Percentiles rank a stretch among this genome's conserved stretches.
Conservation (phyloP, 2,888 invertebrate genomes). For the Torymus tubicola region DNA sequence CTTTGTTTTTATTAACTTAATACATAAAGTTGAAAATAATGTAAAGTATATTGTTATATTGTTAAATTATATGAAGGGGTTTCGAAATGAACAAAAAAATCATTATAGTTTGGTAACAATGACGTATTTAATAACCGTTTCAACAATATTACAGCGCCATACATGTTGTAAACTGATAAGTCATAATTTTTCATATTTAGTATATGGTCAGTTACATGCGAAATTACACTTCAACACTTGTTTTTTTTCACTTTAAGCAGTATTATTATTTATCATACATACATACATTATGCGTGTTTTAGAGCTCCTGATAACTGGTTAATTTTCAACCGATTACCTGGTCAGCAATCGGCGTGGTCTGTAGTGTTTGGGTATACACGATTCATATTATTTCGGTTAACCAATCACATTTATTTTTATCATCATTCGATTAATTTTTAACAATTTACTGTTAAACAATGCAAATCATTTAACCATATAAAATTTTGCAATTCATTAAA, state of each 20-base stretch:
- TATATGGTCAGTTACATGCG: constrained; percentile 68
- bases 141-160: constrained; percentile 74
- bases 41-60: no score
- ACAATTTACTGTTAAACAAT: no score
- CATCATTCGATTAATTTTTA: no score
- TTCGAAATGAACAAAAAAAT: constrained; percentile 46
- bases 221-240: constrained; percentile 68
- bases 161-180: constrained; percentile 61
- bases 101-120: constrained; percentile 75
- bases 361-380: background rate
- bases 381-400: background rate
- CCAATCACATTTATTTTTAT: no score
- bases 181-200: constrained; percentile 52
- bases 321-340: constrained; percentile 12
- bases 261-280: constrained; percentile 73
- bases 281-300: constrained; percentile 66
- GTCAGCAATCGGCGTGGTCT: background rate
- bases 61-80: background rate
- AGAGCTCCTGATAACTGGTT: constrained; percentile 21
- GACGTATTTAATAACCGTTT: constrained; percentile 76
- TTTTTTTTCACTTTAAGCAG: constrained; percentile 61
- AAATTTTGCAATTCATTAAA: no score
- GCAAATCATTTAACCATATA: no score
- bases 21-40: background rate
- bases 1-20: background rate